Evolutionary conservation across 2,888 invertebrate genomes (phyloP), one percentile per base, ranked within the genome.

Genomic region (Lithodes maja): DNA sequence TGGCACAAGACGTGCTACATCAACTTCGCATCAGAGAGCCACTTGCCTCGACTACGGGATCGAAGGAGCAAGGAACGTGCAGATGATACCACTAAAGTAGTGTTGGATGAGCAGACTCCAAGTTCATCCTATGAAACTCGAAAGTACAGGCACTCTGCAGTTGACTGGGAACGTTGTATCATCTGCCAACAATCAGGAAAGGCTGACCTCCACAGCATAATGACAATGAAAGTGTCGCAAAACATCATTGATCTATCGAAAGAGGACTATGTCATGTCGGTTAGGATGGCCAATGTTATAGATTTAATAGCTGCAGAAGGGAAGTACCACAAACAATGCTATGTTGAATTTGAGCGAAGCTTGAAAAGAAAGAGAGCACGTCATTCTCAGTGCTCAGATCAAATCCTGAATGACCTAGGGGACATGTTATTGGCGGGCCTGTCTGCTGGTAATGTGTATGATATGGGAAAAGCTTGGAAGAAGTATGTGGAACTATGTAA

Each of bases 391-490:
- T 33, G 75, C 49, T 33, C 75, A 75, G 49, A 75, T 75, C 75
- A 2, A 75, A 49, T 33, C 33, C 7, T 75, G 75, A 75, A 75
- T 75, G 75, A 75, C 49, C 49, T 75, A 33, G 75, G 49, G 75
- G 75, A 75, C 49, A 75, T 75, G 75, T 75, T 75, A 75, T 49
- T 75, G 49, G 75, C 15, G 9, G 33, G 75, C 49, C 75, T 75
- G 75, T 75, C 75, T 33, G 75, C 49, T 75, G 75, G 75, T 33
- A 75, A 75, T 75, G 75, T 75, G 49, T 75, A 75, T 75, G 49
- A 75, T 33, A 75, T 33, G 15, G 75, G 75, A 33, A 33, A 75
- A 33, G 49, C 17, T 71, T 71, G 71, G 49, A 3, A 5, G 3
- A 75, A 9, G 49, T 55, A 55, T 9, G 75, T 33, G 2, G 49